A percentile compares a stretch with the other conserved stretches of the same genome.
These are phyloP conservation scores for Xestia sexstrigata DNA, from an alignment of 2,888 invertebrate genomes.

Conservation along the genomic window DNA sequence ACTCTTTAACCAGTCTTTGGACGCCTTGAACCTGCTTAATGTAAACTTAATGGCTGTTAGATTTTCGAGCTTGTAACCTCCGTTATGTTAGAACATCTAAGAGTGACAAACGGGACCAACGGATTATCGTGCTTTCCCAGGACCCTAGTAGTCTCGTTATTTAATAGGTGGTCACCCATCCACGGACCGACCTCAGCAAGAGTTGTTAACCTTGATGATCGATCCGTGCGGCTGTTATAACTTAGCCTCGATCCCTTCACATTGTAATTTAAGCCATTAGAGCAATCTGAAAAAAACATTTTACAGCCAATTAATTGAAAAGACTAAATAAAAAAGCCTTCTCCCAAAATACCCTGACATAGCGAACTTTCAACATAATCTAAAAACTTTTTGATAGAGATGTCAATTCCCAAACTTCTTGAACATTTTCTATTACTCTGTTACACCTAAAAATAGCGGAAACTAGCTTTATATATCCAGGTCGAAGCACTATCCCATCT, in stretches of 20 bases:
- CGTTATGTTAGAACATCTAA: no score
- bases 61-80: no score
- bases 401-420: background rate
- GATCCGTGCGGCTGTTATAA: background rate
- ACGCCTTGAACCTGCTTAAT: no score
- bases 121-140: no score
- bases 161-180: background rate
- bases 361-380: background rate
- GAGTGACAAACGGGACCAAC: no score
- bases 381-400: conserved; percentile 7
- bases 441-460: conserved; percentile 9
- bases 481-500: background rate
- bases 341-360: background rate
- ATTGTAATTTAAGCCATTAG: background rate
- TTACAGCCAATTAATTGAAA: background rate
- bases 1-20: no score
- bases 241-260: background rate
- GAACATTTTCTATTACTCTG: conserved; percentile 1
- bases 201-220: background rate
- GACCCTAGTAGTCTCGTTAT: background rate
- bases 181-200: background rate
- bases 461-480: background rate
- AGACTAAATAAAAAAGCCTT: background rate
- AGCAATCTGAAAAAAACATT: background rate
- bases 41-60: no score